Percentiles rank a stretch among this genome's conserved stretches.
Conservation (phyloP, 2,888 invertebrate genomes). For the Tetragonisca angustula region DNA sequence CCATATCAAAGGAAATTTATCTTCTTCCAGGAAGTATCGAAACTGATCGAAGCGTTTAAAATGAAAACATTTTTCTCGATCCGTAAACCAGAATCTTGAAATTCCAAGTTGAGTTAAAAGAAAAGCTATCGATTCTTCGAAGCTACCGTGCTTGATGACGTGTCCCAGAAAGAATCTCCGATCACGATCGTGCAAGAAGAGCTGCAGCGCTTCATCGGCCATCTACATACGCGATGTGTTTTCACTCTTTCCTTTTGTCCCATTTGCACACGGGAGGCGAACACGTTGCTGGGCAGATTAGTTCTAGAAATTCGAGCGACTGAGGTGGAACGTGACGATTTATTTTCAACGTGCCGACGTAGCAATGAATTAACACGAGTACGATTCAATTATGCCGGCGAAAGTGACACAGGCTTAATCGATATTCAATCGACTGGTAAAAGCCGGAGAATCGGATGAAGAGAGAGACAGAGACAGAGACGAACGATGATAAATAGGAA, state of each 20-base stretch:
- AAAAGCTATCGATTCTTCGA: too few species aligned
- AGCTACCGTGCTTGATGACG: too few species aligned
- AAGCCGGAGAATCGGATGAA: background rate
- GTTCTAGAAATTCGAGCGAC: slow-evolving; percentile 18
- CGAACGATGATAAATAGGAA: slow-evolving; percentile 16
- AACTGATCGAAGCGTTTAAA: too few species aligned
- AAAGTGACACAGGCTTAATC: slow-evolving; percentile 23
- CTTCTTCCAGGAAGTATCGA: too few species aligned
- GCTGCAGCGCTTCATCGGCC: background rate
- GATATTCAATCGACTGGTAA: slow-evolving; percentile 22
- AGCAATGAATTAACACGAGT: slow-evolving; percentile 46
- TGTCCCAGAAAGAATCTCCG: too few species aligned
- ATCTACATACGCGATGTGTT: background rate
- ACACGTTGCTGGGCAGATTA: slow-evolving; percentile 25
- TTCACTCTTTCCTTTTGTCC: background rate
- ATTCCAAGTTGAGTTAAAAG: too few species aligned
- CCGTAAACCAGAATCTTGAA: too few species aligned
- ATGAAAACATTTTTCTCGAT: too few species aligned
- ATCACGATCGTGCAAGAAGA: too few species aligned
- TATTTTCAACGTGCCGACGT: slow-evolving; percentile 29
- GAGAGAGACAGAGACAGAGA: background rate
- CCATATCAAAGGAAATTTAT: too few species aligned
- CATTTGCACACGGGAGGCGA: background rate
- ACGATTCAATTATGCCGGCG: slow-evolving; percentile 46
- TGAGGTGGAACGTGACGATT: slow-evolving; percentile 41